Conservation (phyloP, 2,113 vertebrate genomes). For the Zosterops japonicus region DNA sequence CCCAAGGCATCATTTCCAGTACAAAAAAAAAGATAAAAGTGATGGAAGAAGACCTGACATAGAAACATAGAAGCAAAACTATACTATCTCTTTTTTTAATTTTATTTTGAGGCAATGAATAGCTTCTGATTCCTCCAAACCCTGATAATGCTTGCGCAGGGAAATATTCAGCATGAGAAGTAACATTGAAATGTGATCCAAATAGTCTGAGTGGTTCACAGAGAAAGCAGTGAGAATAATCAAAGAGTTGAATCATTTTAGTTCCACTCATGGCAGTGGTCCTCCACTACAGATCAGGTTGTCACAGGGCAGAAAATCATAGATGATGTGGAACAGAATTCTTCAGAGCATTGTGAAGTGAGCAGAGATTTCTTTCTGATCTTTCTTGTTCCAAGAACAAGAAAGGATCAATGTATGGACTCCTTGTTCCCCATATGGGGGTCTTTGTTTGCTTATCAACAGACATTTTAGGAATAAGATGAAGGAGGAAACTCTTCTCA, state of each 20-base stretch:
- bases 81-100: background rate
- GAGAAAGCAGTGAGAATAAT: background rate
- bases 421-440: background rate
- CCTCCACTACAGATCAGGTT: background rate
- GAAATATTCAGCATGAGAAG: background rate
- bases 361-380: background rate
- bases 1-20: background rate
- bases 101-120: background rate
- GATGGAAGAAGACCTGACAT: background rate
- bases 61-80: background rate
- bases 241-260: background rate
- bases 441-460: slow-evolving; percentile 32
- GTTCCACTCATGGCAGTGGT: background rate
- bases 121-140: background rate
- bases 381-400: too few species aligned
- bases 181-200: background rate
- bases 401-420: background rate
- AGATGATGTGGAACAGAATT: background rate
- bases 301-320: background rate
- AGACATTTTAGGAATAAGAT: background rate
- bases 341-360: background rate
- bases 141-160: background rate
- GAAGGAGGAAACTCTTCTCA: background rate
- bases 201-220: background rate
- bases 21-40: background rate